These are phyloP conservation scores for Thyatira batis DNA, from an alignment of 2,888 invertebrate genomes.

Conservation along the genomic window DNA sequence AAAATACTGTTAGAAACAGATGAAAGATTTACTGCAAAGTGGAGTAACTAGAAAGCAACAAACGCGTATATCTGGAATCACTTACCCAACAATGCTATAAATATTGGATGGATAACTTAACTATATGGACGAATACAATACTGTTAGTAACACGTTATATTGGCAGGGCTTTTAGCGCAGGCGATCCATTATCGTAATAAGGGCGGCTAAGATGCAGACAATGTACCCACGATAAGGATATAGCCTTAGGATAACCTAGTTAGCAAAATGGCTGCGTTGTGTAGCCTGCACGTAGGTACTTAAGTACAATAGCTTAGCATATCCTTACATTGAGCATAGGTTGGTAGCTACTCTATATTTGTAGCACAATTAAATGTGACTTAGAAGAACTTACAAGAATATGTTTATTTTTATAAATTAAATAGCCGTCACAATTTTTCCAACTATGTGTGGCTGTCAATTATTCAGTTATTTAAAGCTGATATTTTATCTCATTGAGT, in stretches of 20 bases:
- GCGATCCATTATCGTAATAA: constrained; percentile 52
- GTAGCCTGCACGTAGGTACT: constrained; percentile 28
- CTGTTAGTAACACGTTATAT: not conserved
- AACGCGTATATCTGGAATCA: not conserved
- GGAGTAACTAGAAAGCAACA: not conserved
- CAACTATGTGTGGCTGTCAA: no score
- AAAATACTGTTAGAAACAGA: no score
- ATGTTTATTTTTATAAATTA: not conserved
- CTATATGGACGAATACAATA: not conserved
- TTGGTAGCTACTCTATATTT: not conserved
- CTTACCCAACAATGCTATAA: not conserved
- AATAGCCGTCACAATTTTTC: no score
- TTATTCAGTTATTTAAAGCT: no score
- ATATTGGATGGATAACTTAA: not conserved
- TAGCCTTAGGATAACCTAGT: constrained; percentile 48
- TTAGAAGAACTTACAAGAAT: not conserved
- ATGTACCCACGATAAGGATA: constrained; percentile 55
- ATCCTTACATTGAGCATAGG: not conserved
- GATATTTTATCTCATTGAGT: no score
- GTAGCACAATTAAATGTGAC: not conserved
- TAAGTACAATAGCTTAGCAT: not conserved
- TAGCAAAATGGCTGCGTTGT: constrained; percentile 26
- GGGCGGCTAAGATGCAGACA: constrained; percentile 61
- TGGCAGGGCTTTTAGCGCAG: not conserved
- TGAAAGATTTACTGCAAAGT: no score